Percentiles rank a stretch among this genome's conserved stretches.
phyloP scores from a whole-genome alignment of 2,113 vertebrate genomes.

The Ascaphus truei region DNA sequence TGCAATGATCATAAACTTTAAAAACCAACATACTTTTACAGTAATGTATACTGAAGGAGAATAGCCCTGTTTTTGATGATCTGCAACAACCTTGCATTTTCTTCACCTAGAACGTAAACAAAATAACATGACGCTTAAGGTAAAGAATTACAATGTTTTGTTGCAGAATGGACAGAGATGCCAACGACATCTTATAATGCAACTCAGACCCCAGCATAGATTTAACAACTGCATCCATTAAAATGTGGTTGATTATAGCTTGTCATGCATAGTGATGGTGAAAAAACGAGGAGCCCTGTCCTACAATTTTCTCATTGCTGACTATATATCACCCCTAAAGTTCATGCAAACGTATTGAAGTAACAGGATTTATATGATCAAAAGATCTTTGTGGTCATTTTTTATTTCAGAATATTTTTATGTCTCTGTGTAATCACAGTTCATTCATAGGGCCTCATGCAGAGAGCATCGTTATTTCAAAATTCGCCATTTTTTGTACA shows the following conservation, averaged over 20 bases:
- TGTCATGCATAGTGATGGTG: background rate
- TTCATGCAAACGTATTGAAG: too few species aligned
- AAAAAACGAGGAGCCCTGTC: constrained; percentile 4
- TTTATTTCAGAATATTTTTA: too few species aligned
- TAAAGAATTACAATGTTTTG: constrained; percentile 36
- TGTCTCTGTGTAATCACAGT: too few species aligned
- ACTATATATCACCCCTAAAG: too few species aligned
- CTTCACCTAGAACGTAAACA: constrained; percentile 36
- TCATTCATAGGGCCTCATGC: too few species aligned
- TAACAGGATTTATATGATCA: too few species aligned
- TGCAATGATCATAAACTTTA: constrained; percentile 24
- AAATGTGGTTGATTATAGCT: background rate
- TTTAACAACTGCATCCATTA: background rate
- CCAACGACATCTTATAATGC: background rate
- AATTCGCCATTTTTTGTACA: too few species aligned
- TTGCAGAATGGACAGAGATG: constrained; percentile 26
- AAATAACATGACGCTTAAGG: constrained; percentile 23
- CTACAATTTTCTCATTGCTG: too few species aligned
- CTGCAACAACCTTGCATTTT: constrained; percentile 38
- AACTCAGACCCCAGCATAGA: background rate
- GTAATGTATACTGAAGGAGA: constrained; percentile 38
- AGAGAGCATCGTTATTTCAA: too few species aligned
- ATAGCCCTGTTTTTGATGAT: constrained; percentile 37
- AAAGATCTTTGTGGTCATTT: too few species aligned
- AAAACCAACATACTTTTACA: constrained; percentile 37